A percentile compares a stretch with the other conserved stretches of the same genome.
These are phyloP conservation scores for Eupithecia dodoneata DNA, from an alignment of 2,888 invertebrate species.

Conservation along the genomic window DNA sequence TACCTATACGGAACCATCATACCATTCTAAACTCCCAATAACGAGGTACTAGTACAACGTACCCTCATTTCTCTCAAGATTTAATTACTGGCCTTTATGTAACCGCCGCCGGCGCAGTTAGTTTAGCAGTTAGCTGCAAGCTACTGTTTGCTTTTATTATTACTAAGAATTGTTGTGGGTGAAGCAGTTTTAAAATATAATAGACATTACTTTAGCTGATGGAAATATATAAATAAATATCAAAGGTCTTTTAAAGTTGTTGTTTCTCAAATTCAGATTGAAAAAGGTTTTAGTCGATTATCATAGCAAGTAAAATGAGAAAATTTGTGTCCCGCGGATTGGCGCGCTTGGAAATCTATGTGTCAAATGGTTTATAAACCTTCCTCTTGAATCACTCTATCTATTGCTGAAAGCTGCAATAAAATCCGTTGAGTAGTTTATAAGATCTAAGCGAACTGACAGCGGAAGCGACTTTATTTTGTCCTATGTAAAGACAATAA, in stretches of 20 bases:
- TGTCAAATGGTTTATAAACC: too few relatives aligned
- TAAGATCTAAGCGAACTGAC: too few relatives aligned
- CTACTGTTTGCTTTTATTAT: slow-evolving; percentile 65
- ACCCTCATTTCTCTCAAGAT: slow-evolving; percentile 63
- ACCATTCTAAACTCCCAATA: slow-evolving; percentile 12
- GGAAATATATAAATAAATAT: neutral
- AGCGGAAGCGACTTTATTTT: too few relatives aligned
- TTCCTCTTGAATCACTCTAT: too few relatives aligned
- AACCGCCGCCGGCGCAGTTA: slow-evolving; percentile 41
- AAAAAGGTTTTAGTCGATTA: neutral
- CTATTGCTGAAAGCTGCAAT: too few relatives aligned
- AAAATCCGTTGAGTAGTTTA: too few relatives aligned
- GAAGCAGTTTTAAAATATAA: neutral
- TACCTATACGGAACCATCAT: slow-evolving; percentile 36
- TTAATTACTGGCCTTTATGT: slow-evolving; percentile 71
- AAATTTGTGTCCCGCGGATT: too few relatives aligned
- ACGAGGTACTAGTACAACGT: slow-evolving; percentile 23
- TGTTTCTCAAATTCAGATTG: neutral
- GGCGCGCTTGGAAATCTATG: too few relatives aligned
- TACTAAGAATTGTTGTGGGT: slow-evolving; percentile 23
- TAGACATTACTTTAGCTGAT: neutral
- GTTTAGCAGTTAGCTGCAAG: slow-evolving; percentile 31
- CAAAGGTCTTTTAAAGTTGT: neutral
- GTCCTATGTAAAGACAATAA: too few relatives aligned
- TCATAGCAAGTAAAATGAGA: neutral